Conservation (phyloP, 1,140 invertebrate genomes). For the Leptopilina boulardi region DNA sequence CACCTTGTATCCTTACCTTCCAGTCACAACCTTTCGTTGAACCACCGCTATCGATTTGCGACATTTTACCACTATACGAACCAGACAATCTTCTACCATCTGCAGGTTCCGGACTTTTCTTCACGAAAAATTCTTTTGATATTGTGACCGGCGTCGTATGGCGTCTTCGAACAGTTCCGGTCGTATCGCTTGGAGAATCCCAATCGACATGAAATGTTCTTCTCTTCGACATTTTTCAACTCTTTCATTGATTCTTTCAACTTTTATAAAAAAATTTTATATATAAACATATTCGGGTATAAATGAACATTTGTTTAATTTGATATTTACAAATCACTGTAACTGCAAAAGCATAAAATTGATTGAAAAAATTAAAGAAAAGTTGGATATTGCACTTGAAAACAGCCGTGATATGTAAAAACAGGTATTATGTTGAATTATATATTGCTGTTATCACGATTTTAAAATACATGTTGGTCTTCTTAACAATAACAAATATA, state of each 20-base stretch:
- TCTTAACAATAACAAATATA: no score
- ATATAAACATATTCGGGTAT: no score
- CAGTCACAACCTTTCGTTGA: background rate
- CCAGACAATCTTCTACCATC: slow-evolving; percentile 2
- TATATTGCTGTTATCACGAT: no score
- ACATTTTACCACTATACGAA: background rate
- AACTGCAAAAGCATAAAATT: no score
- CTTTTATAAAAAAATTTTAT: background rate
- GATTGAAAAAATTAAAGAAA: no score
- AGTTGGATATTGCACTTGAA: no score
- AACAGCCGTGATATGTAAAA: no score
- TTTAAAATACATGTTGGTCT: no score
- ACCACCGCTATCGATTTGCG: background rate
- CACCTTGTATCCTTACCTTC: background rate
- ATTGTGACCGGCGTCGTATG: slow-evolving; percentile 71
- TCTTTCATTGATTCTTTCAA: background rate
- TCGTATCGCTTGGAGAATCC: slow-evolving; percentile 82
- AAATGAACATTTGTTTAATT: no score
- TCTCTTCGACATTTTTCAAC: slow-evolving; percentile 50
- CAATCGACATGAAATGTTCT: slow-evolving; percentile 77
- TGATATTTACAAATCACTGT: no score
- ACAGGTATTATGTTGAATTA: no score
- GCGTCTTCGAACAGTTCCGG: slow-evolving; percentile 80
- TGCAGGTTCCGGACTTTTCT: background rate
- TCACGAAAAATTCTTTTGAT: slow-evolving; percentile 13